These are phyloP conservation scores for Cataglyphis hispanica DNA, from an alignment of 1,140 invertebrate species.

Conservation along the genomic window DNA sequence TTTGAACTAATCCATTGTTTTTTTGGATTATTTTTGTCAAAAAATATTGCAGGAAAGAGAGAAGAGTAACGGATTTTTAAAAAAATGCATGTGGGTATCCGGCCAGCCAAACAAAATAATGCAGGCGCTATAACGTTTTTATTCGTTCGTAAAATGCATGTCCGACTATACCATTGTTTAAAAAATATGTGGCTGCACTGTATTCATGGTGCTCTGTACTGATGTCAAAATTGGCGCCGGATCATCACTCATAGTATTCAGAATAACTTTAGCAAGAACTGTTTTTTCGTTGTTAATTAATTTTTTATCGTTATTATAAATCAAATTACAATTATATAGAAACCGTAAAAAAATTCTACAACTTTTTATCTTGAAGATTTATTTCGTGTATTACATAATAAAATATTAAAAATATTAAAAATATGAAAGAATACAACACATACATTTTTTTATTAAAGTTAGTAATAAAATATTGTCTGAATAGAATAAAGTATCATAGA, in stretches of 20 bases:
- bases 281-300: conserved; percentile 42
- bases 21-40: conserved; percentile 52
- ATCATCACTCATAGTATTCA: conserved; percentile 40
- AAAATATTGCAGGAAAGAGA: conserved; percentile 48
- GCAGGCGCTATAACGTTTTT: conserved; percentile 44
- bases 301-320: conserved; percentile 16
- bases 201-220: conserved; percentile 11
- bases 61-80: conserved; percentile 36
- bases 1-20: conserved; percentile 50
- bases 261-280: conserved; percentile 25
- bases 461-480: background rate
- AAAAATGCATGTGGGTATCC: conserved; percentile 52
- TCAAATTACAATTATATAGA: conserved; percentile 31
- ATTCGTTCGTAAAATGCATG: conserved; percentile 57
- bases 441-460: background rate
- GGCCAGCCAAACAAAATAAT: conserved; percentile 52
- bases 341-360: conserved; percentile 12
- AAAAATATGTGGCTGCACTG: conserved; percentile 46
- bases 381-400: background rate
- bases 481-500: background rate
- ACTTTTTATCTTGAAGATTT: conserved; percentile 28
- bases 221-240: conserved; percentile 27
- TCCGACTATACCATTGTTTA: conserved; percentile 58
- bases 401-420: background rate
- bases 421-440: background rate